Base-by-base conservation (phyloP, 2,888 invertebrate genomes). In the Icerya purchasi region DNA sequence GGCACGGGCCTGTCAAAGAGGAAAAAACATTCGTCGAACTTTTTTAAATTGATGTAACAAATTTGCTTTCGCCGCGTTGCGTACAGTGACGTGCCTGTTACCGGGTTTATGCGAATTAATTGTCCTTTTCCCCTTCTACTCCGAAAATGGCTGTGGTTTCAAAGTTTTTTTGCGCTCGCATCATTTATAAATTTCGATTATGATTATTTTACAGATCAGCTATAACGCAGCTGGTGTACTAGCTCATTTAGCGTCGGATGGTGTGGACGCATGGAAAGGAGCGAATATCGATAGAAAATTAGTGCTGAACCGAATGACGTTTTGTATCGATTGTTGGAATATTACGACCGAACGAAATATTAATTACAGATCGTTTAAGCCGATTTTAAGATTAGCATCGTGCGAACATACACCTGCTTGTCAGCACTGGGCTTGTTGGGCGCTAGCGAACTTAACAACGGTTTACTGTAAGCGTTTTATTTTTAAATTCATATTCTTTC, bases 401-500 rank as follows among this genome's bases (percentile, higher is more conserved):
- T 82, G 85, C 59, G 81, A 84, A 66, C 87, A 91, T 69, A 91
- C 92, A 1, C 86, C 89, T 1, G 83, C 88, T 70, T 92, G 91
- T 71, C 92, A 92, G 71, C 85, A 90, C 70, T 96, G 96, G 96
- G 93, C 94, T 2, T 85, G 87, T 5, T 97, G 96, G 96, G 96
- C 96, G 0, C 76, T 97, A 62, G 93, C 94, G 56, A 97, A 97
- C 74, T 79, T 97, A 62, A 97, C 96, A 55, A 84, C 80, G 62
- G 88, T 92, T 24, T 90, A 91, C 71, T 86, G 90, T 87, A 73
- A 83, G 86, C n/a, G n/a, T n/a, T n/a, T n/a, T n/a, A n/a, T n/a
- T n/a, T n/a, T n/a, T n/a, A n/a, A n/a, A n/a, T n/a, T n/a, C n/a
- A n/a, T n/a, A n/a, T n/a, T n/a, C n/a, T n/a, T n/a, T n/a, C n/a